Evolutionary conservation across 1,140 invertebrate genomes (phyloP).

Genomic region (Lysiphlebus fabarum): DNA sequence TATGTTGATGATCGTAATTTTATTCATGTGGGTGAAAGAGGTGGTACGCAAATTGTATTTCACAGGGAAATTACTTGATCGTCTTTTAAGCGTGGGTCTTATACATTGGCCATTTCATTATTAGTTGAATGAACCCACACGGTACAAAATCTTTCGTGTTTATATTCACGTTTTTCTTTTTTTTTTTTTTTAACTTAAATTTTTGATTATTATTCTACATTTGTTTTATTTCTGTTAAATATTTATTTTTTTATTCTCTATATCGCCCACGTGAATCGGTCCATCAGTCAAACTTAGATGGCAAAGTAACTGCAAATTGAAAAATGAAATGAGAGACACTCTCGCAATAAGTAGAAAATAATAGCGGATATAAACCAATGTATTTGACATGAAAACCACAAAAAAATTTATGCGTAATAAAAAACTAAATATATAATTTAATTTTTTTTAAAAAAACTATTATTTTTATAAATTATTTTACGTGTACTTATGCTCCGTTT

Average conservation of each 20-base stretch:
- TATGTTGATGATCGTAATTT: background rate
- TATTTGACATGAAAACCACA: no score
- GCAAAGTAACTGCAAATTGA: no score
- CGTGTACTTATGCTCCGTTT: no score
- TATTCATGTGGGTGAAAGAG: constrained; percentile 12
- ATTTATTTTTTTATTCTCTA: no score
- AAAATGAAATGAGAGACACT: constrained; percentile 8
- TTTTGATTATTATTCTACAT: background rate
- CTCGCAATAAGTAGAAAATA: constrained; percentile 31
- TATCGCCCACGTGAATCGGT: background rate
- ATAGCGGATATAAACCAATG: constrained; percentile 15
- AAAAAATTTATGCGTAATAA: no score
- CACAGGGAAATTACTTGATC: constrained; percentile 6
- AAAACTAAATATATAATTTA: no score
- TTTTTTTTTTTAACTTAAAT: background rate
- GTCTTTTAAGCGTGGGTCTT: constrained; percentile 20
- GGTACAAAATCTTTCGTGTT: background rate
- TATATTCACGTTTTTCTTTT: background rate
- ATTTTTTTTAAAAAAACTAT: no score
- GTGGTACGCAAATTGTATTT: background rate
- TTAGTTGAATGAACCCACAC: constrained; percentile 15
- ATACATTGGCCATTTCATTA: constrained; percentile 6
- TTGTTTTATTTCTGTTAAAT: background rate
- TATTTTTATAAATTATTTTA: no score
- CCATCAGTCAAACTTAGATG: background rate